A percentile compares a stretch with the other conserved stretches of the same genome.
These are phyloP conservation scores for Callipepla squamata DNA, from an alignment of 2,113 vertebrate genomes.

Conservation along the genomic window DNA sequence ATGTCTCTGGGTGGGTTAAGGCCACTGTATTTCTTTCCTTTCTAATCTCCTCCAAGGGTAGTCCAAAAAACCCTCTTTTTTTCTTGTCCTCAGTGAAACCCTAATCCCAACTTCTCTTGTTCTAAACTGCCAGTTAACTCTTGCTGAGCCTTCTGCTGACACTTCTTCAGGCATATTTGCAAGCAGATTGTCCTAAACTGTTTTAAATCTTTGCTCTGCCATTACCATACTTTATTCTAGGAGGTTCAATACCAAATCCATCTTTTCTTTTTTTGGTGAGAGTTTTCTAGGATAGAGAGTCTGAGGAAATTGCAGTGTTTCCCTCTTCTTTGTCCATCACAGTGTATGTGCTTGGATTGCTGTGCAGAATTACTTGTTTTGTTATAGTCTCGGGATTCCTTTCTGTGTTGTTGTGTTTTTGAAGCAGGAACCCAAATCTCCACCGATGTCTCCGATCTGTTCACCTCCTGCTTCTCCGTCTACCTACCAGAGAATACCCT, in stretches of 20 bases:
- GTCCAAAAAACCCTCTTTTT: not conserved
- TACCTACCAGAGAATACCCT: conserved; percentile 79
- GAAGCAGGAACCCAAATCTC: conserved; percentile 86
- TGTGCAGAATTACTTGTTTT: not conserved
- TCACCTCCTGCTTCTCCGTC: conserved; percentile 87
- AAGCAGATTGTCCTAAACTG: not conserved
- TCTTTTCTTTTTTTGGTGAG: not conserved
- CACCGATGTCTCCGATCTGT: conserved; percentile 79
- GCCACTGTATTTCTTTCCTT: not conserved
- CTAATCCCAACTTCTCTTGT: not conserved
- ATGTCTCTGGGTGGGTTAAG: not conserved
- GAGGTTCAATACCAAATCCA: not conserved
- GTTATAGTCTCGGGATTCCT: conserved; percentile 7
- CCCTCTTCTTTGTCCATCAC: not conserved
- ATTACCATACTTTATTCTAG: not conserved
- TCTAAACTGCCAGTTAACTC: not conserved
- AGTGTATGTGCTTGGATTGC: accelerated
- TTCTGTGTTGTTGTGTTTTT: conserved; percentile 59
- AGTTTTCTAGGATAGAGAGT: not conserved
- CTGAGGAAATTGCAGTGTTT: not conserved
- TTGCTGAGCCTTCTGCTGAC: not conserved
- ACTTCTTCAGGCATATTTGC: not conserved
- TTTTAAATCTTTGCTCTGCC: not conserved
- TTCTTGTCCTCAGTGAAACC: not conserved
- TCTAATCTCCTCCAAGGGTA: not conserved